A percentile compares a stretch with the other conserved stretches of the same genome.
Evolutionary conservation across 1,140 invertebrate genomes (phyloP).

Genomic region (Macrocentrus cingulum): DNA sequence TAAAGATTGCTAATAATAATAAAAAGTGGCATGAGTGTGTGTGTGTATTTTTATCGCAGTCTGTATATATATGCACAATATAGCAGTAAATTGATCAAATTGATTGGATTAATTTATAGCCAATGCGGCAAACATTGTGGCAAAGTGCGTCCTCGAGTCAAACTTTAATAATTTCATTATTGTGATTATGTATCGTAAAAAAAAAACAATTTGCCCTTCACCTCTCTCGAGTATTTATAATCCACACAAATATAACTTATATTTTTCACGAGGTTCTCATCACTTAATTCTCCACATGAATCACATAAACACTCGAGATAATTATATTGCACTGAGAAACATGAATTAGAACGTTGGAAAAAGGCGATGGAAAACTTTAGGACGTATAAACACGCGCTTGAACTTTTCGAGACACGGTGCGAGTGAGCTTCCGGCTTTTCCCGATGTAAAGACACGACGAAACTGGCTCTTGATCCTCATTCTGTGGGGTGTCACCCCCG

Average conservation of each 20-base stretch:
- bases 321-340: no score
- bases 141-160: no score
- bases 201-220: not conserved
- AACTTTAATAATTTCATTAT: no score
- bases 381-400: not conserved
- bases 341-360: no score
- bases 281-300: no score
- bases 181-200: no score
- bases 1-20: not conserved
- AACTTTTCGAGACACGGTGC: conserved; percentile 38
- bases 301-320: no score
- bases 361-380: no score
- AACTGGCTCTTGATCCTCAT: conserved; percentile 39
- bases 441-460: conserved; percentile 40
- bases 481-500: conserved; percentile 40
- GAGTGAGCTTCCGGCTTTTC: conserved; percentile 36
- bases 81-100: conserved; percentile 1
- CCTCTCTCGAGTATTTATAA: not conserved
- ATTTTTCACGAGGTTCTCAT: no score
- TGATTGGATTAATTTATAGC: conserved; percentile 1
- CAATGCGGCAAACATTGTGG: not conserved
- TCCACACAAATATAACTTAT: no score
- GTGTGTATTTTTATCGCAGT: not conserved
- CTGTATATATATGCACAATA: no score
- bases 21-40: not conserved